Conservation (phyloP, 2,797 vertebrate genomes). For the Channallabes apus region DNA sequence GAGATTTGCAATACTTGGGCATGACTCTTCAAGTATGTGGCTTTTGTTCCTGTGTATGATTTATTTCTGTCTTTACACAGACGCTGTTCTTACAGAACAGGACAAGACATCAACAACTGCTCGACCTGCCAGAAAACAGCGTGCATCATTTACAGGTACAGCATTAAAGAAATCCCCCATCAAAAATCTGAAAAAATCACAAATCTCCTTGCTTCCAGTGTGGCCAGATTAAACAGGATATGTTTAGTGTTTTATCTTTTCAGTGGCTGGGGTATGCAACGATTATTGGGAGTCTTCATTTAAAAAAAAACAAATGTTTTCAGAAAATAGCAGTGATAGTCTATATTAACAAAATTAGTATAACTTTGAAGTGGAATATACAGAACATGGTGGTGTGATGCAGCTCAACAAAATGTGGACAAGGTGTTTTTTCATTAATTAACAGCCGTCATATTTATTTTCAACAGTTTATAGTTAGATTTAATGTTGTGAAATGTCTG, state of each 20-base stretch:
- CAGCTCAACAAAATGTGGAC: background rate
- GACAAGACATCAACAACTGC: constrained; percentile 98
- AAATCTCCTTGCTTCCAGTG: background rate
- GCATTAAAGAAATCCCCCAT: background rate
- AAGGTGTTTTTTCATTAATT: background rate
- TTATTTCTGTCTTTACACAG: constrained; percentile 74
- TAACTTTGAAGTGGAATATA: background rate
- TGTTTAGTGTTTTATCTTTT: background rate
- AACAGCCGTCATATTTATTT: background rate
- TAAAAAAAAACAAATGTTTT: background rate
- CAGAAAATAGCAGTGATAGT: background rate
- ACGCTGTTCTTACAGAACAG: constrained; percentile 94
- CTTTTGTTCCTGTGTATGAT: constrained; percentile 23
- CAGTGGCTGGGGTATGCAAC: background rate
- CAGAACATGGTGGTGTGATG: background rate
- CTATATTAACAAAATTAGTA: background rate
- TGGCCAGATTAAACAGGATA: background rate
- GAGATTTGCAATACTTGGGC: background rate
- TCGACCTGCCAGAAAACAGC: constrained; percentile 96
- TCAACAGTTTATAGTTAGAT: background rate
- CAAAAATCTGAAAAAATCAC: background rate
- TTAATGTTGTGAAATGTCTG: background rate
- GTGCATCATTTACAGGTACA: constrained; percentile 99
- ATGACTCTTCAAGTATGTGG: constrained; percentile 13
- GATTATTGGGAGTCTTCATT: background rate